Base-by-base conservation (phyloP, 2,888 invertebrate species). In the Eulithis prunata region DNA sequence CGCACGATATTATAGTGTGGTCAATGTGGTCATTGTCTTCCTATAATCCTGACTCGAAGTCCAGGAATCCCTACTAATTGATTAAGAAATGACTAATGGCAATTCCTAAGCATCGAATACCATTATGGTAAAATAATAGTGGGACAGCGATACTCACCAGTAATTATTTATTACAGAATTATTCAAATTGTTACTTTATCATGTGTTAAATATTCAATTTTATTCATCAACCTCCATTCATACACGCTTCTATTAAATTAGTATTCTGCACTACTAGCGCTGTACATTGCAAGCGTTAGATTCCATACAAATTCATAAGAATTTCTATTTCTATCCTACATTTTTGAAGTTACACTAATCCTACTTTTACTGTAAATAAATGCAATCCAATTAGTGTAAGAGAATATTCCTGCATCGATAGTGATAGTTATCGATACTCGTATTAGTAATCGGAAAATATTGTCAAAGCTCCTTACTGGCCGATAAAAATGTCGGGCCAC, bases 401-500 rank as follows among this genome's bases (percentile, higher is more conserved):
- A n/a, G 14, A 32, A 62, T 11, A 43, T 65, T 47, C 53, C 57
- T 54, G 45, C 57, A 66, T 58, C 54, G 36, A 64, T 62, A 54
- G 46, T 52, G 53, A 12, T 80, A 80, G n/a, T 82, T 86, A 84
- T 85, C 83, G 84, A 89, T 86, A 85, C 83, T 79, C 80, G 87
- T 85, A 86, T 88, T 87, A 88, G 89, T 89, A 90, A 87, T 87
- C 87, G 78, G 87, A 88, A 89, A 91, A 90, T 90, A 91, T 89
- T 90, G 89, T 90, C 91, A 88, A 89, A 86, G 86, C 86, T 78
- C 85, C 87, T 84, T 87, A 83, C 83, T 85, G 85, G 82, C 82
- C 89, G 89, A 91, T 92, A 92, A 92, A 91, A 91, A 89, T 89
- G 89, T 86, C 88, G 81, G 92, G 86, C 92, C 92, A 91, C 92